phyloP scores from a whole-genome alignment of 2,113 vertebrate genomes.

The Chinchilla lanigera region DNA sequence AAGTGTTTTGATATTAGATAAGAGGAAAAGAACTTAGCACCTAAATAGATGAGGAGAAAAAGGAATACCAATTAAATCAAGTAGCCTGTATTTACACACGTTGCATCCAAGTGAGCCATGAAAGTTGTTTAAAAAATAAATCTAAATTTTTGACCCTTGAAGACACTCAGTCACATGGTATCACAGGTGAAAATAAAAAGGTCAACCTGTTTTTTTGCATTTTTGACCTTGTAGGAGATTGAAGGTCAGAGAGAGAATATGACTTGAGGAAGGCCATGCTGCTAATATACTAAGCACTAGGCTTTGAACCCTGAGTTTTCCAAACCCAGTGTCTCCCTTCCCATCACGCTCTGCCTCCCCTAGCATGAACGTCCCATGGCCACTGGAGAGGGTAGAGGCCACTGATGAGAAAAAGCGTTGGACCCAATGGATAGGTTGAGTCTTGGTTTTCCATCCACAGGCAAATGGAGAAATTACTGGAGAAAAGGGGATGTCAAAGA shows the following conservation, averaged over 20 bases:
- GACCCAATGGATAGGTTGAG: neutral
- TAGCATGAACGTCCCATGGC: neutral
- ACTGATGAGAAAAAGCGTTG: neutral
- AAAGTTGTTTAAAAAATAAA: neutral
- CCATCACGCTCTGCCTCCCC: neutral
- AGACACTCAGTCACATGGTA: neutral
- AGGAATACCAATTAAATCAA: neutral
- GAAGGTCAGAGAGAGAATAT: neutral
- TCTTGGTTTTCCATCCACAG: neutral
- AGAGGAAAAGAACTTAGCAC: constrained; percentile 15
- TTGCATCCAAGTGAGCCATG: neutral
- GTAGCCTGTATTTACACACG: neutral
- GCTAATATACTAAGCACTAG: neutral
- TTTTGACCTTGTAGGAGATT: neutral
- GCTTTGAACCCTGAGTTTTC: neutral
- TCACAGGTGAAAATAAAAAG: neutral
- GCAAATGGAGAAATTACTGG: neutral
- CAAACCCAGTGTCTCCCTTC: neutral
- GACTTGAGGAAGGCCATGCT: neutral
- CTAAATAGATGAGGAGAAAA: neutral
- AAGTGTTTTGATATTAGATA: neutral
- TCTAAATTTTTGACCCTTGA: neutral
- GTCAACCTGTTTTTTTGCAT: neutral
- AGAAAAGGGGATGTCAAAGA: neutral
- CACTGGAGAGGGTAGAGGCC: too few species aligned